Conservation (phyloP, 2,888 invertebrate species). For the Cryptus viduatorius region DNA sequence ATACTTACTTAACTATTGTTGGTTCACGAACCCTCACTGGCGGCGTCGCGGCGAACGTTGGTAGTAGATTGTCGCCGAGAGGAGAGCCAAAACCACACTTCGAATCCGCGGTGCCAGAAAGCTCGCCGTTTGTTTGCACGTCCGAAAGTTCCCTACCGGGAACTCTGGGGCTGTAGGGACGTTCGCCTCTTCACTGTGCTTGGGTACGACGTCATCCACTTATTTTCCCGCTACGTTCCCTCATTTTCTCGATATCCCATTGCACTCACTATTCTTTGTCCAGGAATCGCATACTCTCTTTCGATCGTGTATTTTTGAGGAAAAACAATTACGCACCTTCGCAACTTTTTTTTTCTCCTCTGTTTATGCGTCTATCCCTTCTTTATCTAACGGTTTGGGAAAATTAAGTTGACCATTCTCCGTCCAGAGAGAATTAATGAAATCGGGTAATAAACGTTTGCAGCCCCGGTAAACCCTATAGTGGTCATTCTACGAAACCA, state of each 20-base stretch:
- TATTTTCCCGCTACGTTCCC: background rate
- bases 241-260: slow-evolving; percentile 1
- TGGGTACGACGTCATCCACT: background rate
- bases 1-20: slow-evolving; percentile 31
- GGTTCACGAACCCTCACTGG: slow-evolving; percentile 23
- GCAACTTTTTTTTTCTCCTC: background rate
- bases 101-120: slow-evolving; percentile 3
- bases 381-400: background rate
- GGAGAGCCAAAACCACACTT: background rate
- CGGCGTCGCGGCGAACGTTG: background rate
- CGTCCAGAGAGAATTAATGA: background rate
- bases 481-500: slow-evolving; percentile 1
- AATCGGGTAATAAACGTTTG: background rate
- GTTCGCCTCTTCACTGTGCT: slow-evolving; percentile 27
- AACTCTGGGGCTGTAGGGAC: slow-evolving; percentile 11
- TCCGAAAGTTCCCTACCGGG: slow-evolving; percentile 16
- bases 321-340: background rate
- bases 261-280: background rate
- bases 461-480: slow-evolving; percentile 9
- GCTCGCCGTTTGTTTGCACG: slow-evolving; percentile 34
- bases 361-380: slow-evolving; percentile 13
- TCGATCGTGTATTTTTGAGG: background rate
- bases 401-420: slow-evolving; percentile 8
- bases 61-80: background rate
- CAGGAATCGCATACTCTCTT: background rate